Percentiles rank a stretch among this genome's conserved stretches.
Conservation (phyloP, 2,797 vertebrate genomes). For the Manis pentadactyla region DNA sequence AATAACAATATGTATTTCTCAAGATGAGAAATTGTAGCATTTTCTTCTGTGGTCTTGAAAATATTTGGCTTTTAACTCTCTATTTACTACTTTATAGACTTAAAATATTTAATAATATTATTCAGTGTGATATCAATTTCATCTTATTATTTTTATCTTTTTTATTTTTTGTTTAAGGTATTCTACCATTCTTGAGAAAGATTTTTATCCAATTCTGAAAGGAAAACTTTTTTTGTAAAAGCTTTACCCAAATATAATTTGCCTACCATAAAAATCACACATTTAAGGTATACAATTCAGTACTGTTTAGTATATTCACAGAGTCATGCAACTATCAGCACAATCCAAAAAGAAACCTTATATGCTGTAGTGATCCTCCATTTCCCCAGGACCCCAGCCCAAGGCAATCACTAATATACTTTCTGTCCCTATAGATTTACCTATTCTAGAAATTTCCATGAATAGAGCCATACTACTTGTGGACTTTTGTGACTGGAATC, state of each 20-base stretch:
- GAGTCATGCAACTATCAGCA: not conserved
- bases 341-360: not conserved
- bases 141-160: conserved; percentile 35
- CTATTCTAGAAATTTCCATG: not conserved
- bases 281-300: not conserved
- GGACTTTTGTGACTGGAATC: not conserved
- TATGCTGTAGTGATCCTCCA: not conserved
- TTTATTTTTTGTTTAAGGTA: not conserved
- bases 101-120: conserved; percentile 50
- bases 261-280: not conserved
- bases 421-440: not conserved
- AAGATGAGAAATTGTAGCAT: conserved; percentile 38
- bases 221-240: conserved; percentile 21
- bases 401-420: not conserved
- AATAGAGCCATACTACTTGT: not conserved
- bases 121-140: conserved; percentile 8
- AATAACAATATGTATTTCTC: conserved; percentile 25
- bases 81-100: not conserved
- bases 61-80: conserved; percentile 35
- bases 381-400: not conserved
- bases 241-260: conserved; percentile 35
- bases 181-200: not conserved
- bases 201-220: conserved; percentile 7
- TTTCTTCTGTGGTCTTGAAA: conserved; percentile 42
- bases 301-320: not conserved